Percentiles rank a stretch among this genome's conserved stretches.
phyloP scores from a whole-genome alignment of 2,888 invertebrate genomes.

The Lasiommata megera region DNA sequence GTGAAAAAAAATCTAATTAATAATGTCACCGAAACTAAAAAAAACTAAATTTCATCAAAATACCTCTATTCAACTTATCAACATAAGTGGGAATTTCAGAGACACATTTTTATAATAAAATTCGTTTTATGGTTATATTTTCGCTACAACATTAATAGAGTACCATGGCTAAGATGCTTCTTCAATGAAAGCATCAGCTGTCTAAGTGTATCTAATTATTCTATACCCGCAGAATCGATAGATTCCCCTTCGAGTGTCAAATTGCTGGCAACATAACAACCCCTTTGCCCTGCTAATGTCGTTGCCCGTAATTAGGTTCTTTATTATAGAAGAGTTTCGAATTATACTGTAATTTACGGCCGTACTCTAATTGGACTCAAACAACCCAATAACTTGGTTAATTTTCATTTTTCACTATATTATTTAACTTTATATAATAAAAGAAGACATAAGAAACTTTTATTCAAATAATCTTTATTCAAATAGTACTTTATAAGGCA shows the following conservation, averaged over 20 bases:
- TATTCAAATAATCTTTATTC: no score
- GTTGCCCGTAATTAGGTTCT: slow-evolving; percentile 48
- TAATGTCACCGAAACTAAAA: no score
- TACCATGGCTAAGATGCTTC: neutral
- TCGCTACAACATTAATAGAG: neutral
- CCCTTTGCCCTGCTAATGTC: slow-evolving; percentile 40
- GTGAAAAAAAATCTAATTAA: no score
- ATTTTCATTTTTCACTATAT: neutral
- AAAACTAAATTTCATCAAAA: no score
- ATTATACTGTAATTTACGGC: slow-evolving; percentile 66
- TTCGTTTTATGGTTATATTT: no score
- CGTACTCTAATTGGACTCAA: slow-evolving; percentile 41
- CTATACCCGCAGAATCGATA: slow-evolving; percentile 47
- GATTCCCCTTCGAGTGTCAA: slow-evolving; percentile 53
- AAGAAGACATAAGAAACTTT: no score
- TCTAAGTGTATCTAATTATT: neutral
- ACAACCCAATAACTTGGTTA: slow-evolving; percentile 26
- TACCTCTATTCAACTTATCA: no score
- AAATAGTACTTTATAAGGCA: no score
- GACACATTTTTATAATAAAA: no score
- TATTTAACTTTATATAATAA: no score
- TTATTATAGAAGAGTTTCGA: slow-evolving; percentile 41
- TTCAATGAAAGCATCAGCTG: neutral
- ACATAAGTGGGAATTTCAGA: no score
- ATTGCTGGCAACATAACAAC: slow-evolving; percentile 46